These are phyloP conservation scores for Spialia ferax DNA, from an alignment of 2,888 invertebrate genomes.

Conservation along the genomic window DNA sequence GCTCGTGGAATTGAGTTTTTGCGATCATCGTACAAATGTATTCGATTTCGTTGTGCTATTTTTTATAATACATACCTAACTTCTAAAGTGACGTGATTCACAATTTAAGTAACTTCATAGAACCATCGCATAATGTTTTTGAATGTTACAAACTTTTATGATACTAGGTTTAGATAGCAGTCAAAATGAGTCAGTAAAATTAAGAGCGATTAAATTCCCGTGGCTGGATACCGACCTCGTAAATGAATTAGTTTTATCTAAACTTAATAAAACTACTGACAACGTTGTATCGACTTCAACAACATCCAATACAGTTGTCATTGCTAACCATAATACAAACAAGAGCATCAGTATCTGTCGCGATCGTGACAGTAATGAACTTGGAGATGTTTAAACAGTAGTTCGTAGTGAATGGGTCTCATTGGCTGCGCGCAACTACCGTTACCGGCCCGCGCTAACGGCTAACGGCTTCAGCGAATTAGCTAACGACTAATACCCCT, in stretches of 20 bases:
- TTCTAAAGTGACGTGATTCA: conserved; percentile 7
- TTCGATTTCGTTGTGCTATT: conserved; percentile 26
- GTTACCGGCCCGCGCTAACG: conserved; percentile 14
- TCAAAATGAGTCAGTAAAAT: too few species aligned
- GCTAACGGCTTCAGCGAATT: conserved; percentile 37
- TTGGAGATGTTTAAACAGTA: conserved; percentile 6
- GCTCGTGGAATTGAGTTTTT: conserved; percentile 3
- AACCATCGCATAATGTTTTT: background rate
- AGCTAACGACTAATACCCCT: conserved; percentile 31
- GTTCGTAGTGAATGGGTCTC: conserved; percentile 21
- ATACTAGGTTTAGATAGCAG: too few species aligned
- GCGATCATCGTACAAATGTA: conserved; percentile 1
- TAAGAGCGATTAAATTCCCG: too few species aligned
- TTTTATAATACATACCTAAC: conserved; percentile 6
- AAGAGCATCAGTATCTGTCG: background rate
- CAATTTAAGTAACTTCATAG: background rate
- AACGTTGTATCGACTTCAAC: background rate
- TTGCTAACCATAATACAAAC: background rate
- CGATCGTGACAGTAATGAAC: conserved; percentile 7
- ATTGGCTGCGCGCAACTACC: conserved; percentile 21
- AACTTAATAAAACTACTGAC: background rate
- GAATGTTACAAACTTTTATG: background rate
- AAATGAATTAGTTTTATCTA: too few species aligned
- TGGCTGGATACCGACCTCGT: background rate
- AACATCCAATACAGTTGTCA: background rate